Percentiles rank a stretch among this genome's conserved stretches.
phyloP scores from a whole-genome alignment of 1,140 invertebrate genomes.

The Drosophila nebulosa region DNA sequence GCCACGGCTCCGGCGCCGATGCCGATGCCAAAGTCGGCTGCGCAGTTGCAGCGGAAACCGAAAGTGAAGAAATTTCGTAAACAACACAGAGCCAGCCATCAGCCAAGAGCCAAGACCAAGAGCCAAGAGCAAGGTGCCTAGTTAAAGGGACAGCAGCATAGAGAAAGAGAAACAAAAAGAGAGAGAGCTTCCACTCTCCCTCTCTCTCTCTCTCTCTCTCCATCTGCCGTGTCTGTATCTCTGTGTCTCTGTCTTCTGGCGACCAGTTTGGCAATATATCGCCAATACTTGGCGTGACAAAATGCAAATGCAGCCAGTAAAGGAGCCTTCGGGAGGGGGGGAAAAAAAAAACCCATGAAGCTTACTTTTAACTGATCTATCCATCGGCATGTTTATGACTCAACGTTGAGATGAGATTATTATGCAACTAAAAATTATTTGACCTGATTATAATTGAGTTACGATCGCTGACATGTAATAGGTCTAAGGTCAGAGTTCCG shows the following conservation, averaged over 20 bases:
- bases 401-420: too few relatives aligned
- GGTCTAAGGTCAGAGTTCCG: too few relatives aligned
- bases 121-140: constrained; percentile 13
- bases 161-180: constrained; percentile 1
- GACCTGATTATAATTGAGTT: background rate
- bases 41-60: constrained; percentile 43
- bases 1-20: constrained; percentile 11
- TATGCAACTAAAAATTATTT: background rate
- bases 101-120: constrained; percentile 14
- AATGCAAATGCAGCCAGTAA: constrained; percentile 22
- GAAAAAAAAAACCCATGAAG: background rate
- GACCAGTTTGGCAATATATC: constrained; percentile 65
- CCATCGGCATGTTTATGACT: too few relatives aligned
- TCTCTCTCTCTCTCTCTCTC: constrained; percentile 1
- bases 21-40: constrained; percentile 14
- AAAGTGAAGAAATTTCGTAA: constrained; percentile 71
- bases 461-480: background rate
- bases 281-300: constrained; percentile 27
- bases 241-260: background rate
- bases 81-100: constrained; percentile 10
- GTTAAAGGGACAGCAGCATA: background rate
- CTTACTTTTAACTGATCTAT: background rate
- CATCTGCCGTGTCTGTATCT: background rate
- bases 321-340: background rate
- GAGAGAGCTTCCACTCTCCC: constrained; percentile 13